Percentiles rank a stretch among this genome's conserved stretches.
phyloP scores from a whole-genome alignment of 2,113 vertebrate species.

The Zootoca vivipara region DNA sequence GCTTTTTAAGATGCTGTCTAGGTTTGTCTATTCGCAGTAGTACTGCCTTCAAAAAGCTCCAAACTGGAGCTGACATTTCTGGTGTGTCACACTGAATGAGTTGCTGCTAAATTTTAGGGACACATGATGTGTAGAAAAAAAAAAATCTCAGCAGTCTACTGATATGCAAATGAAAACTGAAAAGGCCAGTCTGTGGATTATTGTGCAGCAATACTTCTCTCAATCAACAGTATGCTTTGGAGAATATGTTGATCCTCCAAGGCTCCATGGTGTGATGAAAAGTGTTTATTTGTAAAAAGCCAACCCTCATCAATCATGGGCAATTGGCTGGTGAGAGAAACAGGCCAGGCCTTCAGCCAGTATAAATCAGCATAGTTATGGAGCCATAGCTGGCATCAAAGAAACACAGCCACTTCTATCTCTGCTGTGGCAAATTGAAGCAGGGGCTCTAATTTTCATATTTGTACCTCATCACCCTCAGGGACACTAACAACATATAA shows the following conservation, averaged over 20 bases:
- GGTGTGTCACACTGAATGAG: background rate
- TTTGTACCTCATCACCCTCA: no score
- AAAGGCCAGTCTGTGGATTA: conserved; percentile 8
- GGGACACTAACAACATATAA: background rate
- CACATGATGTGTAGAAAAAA: conserved; percentile 10
- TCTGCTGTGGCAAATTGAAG: background rate
- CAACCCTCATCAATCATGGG: background rate
- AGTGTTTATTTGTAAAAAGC: conserved; percentile 25
- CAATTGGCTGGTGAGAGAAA: background rate
- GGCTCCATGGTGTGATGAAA: background rate
- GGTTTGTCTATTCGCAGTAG: background rate
- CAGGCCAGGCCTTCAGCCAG: background rate
- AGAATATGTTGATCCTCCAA: conserved; percentile 1
- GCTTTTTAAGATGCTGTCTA: no score
- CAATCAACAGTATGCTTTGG: background rate
- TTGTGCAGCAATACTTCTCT: background rate
- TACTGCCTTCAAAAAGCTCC: background rate
- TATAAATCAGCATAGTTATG: background rate
- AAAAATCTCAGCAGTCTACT: background rate
- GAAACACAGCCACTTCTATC: background rate
- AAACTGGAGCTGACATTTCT: background rate
- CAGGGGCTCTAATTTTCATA: background rate
- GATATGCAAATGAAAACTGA: conserved; percentile 10
- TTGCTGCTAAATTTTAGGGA: background rate
- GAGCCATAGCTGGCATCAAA: background rate